phyloP scores from a whole-genome alignment of 2,113 vertebrate species.

The Thymallus thymallus region DNA sequence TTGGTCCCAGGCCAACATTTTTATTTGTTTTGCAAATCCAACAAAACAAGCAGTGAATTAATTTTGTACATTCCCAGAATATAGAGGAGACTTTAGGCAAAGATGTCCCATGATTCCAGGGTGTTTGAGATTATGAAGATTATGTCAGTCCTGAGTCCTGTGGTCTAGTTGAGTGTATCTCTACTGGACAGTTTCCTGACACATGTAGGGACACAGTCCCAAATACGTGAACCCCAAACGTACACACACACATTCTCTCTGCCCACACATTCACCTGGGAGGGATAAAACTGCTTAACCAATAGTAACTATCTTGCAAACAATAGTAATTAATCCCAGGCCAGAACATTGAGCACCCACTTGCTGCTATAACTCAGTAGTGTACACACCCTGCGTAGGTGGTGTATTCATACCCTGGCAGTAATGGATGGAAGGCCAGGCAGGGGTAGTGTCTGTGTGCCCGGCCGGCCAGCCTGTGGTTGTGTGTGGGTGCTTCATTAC shows the following conservation, averaged over 20 bases:
- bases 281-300: no score
- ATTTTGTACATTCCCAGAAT: constrained; percentile 35
- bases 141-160: constrained; percentile 5
- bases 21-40: no score
- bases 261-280: not conserved
- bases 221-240: not conserved
- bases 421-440: no score
- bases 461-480: not conserved
- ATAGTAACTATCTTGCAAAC: no score
- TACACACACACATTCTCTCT: not conserved
- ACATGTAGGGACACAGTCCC: no score
- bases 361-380: no score
- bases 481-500: constrained; percentile 26
- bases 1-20: no score
- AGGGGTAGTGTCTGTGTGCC: not conserved
- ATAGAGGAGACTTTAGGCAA: constrained; percentile 24
- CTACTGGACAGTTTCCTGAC: not conserved
- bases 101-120: constrained; percentile 19
- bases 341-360: no score
- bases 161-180: constrained; percentile 1
- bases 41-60: not conserved
- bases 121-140: not conserved
- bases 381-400: no score
- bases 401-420: no score
- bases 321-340: no score